Conservation (phyloP, 2,113 vertebrate species). For the Petaurus breviceps region DNA sequence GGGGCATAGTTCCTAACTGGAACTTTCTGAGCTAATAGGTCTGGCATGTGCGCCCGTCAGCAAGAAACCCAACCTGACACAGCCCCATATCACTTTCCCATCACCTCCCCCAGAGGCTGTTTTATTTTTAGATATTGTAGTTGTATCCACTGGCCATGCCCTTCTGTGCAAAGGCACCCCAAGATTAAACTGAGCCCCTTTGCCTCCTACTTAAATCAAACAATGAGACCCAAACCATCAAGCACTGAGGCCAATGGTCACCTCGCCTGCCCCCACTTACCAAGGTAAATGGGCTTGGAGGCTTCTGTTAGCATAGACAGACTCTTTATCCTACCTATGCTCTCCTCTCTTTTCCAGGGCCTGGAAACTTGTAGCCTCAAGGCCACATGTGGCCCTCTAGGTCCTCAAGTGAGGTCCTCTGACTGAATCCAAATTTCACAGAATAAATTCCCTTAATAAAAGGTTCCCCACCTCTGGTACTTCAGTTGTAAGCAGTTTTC, state of each 20-base stretch:
- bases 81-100: conserved; percentile 81
- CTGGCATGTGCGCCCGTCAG: conserved; percentile 84
- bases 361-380: too few species aligned
- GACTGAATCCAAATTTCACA: too few species aligned
- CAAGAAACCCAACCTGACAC: conserved; percentile 85
- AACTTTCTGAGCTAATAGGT: conserved; percentile 79
- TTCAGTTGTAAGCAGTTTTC: background rate
- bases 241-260: background rate
- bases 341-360: background rate
- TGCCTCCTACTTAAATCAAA: background rate
- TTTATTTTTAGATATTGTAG: conserved; percentile 88
- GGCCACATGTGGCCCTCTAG: too few species aligned
- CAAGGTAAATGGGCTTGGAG: background rate
- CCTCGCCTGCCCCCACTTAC: background rate
- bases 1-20: conserved; percentile 73
- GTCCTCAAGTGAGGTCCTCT: too few species aligned
- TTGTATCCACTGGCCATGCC: conserved; percentile 46
- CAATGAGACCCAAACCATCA: background rate
- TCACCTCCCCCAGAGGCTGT: conserved; percentile 85
- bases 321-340: background rate
- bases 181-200: background rate
- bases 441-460: too few species aligned
- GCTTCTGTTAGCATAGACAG: background rate
- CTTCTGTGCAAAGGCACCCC: background rate
- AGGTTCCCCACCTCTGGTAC: background rate